Base-by-base conservation (phyloP, 2,888 invertebrate genomes). In the Heteromurus nitidus region DNA sequence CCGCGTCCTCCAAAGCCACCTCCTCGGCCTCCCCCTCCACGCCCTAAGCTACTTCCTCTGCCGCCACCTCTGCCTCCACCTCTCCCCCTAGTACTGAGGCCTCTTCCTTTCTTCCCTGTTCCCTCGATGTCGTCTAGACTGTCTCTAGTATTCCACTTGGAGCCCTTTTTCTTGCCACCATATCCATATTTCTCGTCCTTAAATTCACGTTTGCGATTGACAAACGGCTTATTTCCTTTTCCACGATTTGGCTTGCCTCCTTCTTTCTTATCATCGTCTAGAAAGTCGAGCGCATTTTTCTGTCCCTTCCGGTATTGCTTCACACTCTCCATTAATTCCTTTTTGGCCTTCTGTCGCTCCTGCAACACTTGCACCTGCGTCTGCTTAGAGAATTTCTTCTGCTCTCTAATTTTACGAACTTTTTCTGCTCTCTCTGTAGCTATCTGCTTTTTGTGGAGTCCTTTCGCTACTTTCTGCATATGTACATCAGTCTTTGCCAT, bases 401-500 rank as follows among this genome's bases (percentile, higher is more conserved):
- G 95, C 55, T 95, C 94, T 70, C 99, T 91, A 22, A 98, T 91
- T 88, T 97, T 96, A 85, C 95, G 93, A 0, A 97, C 95, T 88
- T 96, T 95, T 89, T 99, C 98, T 0, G 95, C 94, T 85, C 95
- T 92, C 72, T 97, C 95, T 86, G 95, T 94, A 16, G 94, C 93
- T 16, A 93, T 92, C 88, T 98, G 95, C 88, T 96, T 95, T 26
- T 95, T 93, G 90, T 96, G 91, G 30, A 98, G 89, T 88, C 94
- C 94, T 88, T 94, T 69, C 9, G 87, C 82, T 84, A 92, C 92
- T 90, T 97, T 98, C 88, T 97, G 96, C 99, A 99, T 99, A 88
- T 99, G 99, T 36, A 93, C 93, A 90, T 99, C 99, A 16, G 95
- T 92, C 89, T 99, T 99, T 0, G 96, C 97, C 99, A 99, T 99